These are phyloP conservation scores for Pygoscelis adeliae DNA, from an alignment of 2,113 vertebrate species.

Conservation along the genomic window DNA sequence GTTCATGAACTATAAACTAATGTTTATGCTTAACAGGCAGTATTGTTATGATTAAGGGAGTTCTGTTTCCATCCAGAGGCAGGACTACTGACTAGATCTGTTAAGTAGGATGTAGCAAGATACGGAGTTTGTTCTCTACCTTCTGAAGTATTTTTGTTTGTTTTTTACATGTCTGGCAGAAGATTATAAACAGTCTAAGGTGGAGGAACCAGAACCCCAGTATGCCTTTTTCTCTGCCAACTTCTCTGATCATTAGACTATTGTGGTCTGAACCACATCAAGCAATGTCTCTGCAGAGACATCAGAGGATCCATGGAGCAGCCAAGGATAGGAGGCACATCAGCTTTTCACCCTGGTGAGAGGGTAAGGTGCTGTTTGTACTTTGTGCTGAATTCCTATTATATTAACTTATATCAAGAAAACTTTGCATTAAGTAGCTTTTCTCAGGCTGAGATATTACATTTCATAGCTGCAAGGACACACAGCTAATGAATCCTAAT, in stretches of 20 bases:
- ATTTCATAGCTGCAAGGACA: neutral
- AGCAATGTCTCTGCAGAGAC: neutral
- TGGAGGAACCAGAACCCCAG: neutral
- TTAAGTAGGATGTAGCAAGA: neutral
- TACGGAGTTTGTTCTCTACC: neutral
- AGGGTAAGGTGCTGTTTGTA: neutral
- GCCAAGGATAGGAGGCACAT: neutral
- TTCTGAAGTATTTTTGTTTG: neutral
- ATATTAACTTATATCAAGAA: neutral
- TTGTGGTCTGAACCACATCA: neutral
- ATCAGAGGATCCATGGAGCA: neutral
- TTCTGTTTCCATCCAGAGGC: neutral
- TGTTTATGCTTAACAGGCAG: neutral
- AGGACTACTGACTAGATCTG: neutral
- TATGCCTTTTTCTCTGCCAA: neutral
- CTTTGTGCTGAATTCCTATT: rapidly evolving
- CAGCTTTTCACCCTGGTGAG: neutral
- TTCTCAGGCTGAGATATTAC: neutral
- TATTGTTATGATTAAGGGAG: neutral
- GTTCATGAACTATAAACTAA: neutral
- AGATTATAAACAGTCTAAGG: neutral
- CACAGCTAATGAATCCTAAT: neutral
- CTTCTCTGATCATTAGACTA: neutral
- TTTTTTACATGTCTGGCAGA: neutral
- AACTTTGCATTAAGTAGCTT: neutral